Evolutionary conservation across 2,888 invertebrate species (phyloP), one percentile per base, ranked within the genome.

Genomic region (Nasonia oneida): DNA sequence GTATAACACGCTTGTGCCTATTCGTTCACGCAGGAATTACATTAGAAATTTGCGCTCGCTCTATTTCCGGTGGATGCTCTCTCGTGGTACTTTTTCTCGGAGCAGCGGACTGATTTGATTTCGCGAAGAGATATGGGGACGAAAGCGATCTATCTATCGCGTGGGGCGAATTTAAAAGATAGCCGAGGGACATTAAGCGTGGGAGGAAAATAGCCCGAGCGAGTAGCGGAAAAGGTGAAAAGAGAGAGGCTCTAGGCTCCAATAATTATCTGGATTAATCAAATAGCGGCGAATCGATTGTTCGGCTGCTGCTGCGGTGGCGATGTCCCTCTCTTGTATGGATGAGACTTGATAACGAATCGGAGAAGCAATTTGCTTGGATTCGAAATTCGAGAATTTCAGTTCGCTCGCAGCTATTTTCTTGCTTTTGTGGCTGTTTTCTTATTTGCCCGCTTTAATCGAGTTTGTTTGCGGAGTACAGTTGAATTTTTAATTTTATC

Each of bases 251-350:
- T 67, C 67, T 29, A 67, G 67, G 33, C 67, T 67, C 67, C 67
- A 67, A 67, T 67, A 12, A 67, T 67, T 33, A 67, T 29, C 67
- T 67, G 33, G 67, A 67, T 67, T 67, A 67, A 67, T 67, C 67
- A 67, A 67, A 67, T 67, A 67, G 67, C 67, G 33, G 67, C 15
- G 67, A 67, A 67, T 67, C 67, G 67, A 67, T 67, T 67, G 33
- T 67, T 67, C 6, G 14, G 12, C 29, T 67, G 2, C 18, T 61
- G 57, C n/a, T 61, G 57, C 57, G 57, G 57, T n/a, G 57, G 23
- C 57, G 8, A 61, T 61, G 57, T 61, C 18, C 15, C 57, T 61
- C 6, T 18, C 8, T 61, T 61, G n/a, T 61, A 61, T n/a, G 18
- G 12, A 33, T 33, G 33, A 67, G 14, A 67, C 29, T 3, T 33